Evolutionary conservation across 2,113 vertebrate species (phyloP), one percentile per base, ranked within the genome.

Genomic region (Hippocampus abdominalis): DNA sequence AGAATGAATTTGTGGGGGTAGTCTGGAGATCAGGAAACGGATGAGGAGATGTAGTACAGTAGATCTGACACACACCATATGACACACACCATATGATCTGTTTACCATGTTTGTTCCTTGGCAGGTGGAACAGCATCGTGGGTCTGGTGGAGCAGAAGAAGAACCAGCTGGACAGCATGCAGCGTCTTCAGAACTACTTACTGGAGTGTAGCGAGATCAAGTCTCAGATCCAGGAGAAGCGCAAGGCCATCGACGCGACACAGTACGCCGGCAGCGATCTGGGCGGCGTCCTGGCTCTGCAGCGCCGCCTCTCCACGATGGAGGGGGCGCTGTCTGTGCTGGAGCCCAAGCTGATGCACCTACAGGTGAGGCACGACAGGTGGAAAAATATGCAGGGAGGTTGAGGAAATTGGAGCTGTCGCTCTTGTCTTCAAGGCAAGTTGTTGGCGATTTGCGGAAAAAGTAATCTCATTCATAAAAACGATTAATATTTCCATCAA

Each of bases 81-180:
- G 11, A 23, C 21, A 57, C 46, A 48, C 46, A 48, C 46, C 21
- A 51, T 21, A 20, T 20, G 18, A 51, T 8, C 3, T 51, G 21
- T 20, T 51, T 59, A 29, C 29, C 56, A 13, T 13, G 23, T 64
- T 44, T 6, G 48, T 51, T 40, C 9, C 21, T 9, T 32, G 44
- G 48, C 83, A 99, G 97, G 87, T 99, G 97, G 97, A 98, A 96
- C 86, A 91, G 91, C n/a, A 96, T 99, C 3, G 95, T 98, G 77
- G 95, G 96, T 83, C 86, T 99, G 86, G 96, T 98, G 27, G 95
- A 98, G 72, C 85, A 73, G 66, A 96, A 95, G 87, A 98, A 98
- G 66, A 87, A 86, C 21, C 94, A 95, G 44, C 80, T 97, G 4
- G 89, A 90, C 81, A 93, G 94, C 0, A 92, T 95, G 69, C 81